Evolutionary conservation across 2,113 vertebrate species (phyloP), one percentile per base, ranked within the genome.

Genomic region (Kryptolebias marmoratus): DNA sequence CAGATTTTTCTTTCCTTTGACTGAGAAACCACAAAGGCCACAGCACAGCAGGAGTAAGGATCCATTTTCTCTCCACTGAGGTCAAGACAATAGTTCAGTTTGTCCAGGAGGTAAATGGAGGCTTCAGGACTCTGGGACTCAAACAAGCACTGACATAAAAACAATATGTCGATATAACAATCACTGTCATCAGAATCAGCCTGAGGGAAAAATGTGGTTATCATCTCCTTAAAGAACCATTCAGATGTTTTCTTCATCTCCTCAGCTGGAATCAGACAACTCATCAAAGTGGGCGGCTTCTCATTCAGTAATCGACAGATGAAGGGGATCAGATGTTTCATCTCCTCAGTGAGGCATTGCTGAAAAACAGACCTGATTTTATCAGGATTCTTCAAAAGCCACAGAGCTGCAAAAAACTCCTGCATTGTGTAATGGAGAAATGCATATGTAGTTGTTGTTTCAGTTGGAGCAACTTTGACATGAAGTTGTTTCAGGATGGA

Each of bases 341-440:
- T 71, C 52, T 77, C 5, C 4, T 70, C 52, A 5, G 22, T 68
- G 12, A 80, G n/a, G 22, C 73, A 39, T 30, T 80, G 77, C 52
- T 67, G 77, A 1, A 84, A 36, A 70, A 77, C 57, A 2, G n/a
- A 48, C 28, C 27, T 55, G 39, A 9, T 67, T 28, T 64, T 0
- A 16, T 64, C 71, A 59, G 78, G 78, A 36, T 75, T 55, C 74
- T 64, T 78, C 49, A 84, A 0, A 30, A 84, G 11, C 82, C 82
- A 84, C 58, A 84, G 30, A 0, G 82, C 82, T 55, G 82, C 69
- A 74, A 80, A 80, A 16, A 84, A 14, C 70, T 80, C 78, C 4
- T 84, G 74, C 58, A 78, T 13, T 0, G 67, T 78, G 78, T 84
- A 81, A 31, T 84, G 81, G 13, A 83, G 73, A 16, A 83, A 83